These are phyloP conservation scores for Trichosurus vulpecula DNA, from an alignment of 2,797 vertebrate species.

Conservation along the genomic window DNA sequence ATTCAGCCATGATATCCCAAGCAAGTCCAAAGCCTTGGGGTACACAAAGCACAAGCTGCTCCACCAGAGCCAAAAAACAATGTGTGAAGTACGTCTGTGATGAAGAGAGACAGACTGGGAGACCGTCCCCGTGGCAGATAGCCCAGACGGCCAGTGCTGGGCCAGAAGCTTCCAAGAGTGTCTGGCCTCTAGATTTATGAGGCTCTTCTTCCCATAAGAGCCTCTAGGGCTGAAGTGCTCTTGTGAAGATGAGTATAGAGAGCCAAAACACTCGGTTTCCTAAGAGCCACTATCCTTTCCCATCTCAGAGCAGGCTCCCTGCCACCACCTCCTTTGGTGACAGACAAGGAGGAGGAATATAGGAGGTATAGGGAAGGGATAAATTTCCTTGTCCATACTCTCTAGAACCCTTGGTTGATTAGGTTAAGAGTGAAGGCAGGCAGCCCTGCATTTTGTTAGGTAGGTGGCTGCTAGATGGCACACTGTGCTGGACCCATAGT, in stretches of 20 bases:
- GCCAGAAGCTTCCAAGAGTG: slow-evolving; percentile 71
- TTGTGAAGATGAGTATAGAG: slow-evolving; percentile 22
- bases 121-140: slow-evolving; percentile 53
- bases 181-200: slow-evolving; percentile 73
- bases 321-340: neutral
- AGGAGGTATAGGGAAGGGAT: neutral
- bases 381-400: neutral
- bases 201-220: slow-evolving; percentile 70
- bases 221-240: slow-evolving; percentile 59
- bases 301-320: neutral
- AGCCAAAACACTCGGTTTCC: slow-evolving; percentile 48
- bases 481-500: neutral
- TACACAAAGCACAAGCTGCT: neutral
- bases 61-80: neutral
- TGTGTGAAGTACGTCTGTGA: neutral
- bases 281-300: neutral
- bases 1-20: neutral
- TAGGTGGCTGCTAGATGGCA: neutral
- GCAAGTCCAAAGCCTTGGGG: neutral
- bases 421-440: neutral
- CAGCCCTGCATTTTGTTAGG: neutral
- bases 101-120: slow-evolving; percentile 38
- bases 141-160: slow-evolving; percentile 54
- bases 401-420: slow-evolving; percentile 24
- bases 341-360: neutral